A percentile compares a stretch with the other conserved stretches of the same genome.
Evolutionary conservation across 92 coral and sea anemone genomes (phyloP).

Genomic region (Actinernus sp.): DNA sequence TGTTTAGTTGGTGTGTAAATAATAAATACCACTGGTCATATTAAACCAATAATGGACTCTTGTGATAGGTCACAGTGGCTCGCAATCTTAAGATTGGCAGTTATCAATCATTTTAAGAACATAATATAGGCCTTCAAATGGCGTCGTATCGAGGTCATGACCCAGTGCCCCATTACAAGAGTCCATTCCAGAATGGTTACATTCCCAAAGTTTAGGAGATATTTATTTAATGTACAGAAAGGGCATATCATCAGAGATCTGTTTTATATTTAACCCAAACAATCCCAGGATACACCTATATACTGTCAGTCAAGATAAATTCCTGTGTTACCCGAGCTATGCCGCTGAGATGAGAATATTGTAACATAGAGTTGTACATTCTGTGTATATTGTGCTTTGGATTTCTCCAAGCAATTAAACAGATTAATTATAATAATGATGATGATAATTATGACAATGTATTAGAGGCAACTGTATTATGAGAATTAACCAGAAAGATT

Average conservation of each 20-base stretch:
- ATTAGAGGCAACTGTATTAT: conserved; percentile 18
- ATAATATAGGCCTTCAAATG: too few relatives aligned
- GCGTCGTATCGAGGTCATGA: background rate
- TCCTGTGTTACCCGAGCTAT: conserved; percentile 6
- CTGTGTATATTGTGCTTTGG: conserved; percentile 47
- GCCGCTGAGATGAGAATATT: conserved; percentile 15
- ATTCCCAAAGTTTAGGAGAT: conserved; percentile 6
- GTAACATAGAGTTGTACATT: conserved; percentile 61
- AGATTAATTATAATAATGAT: conserved; percentile 12
- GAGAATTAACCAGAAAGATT: conserved; percentile 11
- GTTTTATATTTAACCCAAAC: conserved; percentile 10
- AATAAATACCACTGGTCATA: too few relatives aligned
- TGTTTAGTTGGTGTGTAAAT: conserved; percentile 3
- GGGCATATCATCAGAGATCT: conserved; percentile 1
- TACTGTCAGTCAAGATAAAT: background rate
- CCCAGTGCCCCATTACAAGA: too few relatives aligned
- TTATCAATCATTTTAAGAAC: too few relatives aligned
- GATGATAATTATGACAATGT: conserved; percentile 2
- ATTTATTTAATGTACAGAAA: conserved; percentile 25
- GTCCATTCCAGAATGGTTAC: background rate
- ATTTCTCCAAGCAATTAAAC: conserved; percentile 25
- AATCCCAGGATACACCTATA: background rate
- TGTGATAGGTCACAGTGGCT: too few relatives aligned
- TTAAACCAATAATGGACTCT: too few relatives aligned
- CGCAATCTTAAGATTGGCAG: too few relatives aligned